phyloP scores from a whole-genome alignment of 2,113 vertebrate genomes.

The Aphelocoma coerulescens region DNA sequence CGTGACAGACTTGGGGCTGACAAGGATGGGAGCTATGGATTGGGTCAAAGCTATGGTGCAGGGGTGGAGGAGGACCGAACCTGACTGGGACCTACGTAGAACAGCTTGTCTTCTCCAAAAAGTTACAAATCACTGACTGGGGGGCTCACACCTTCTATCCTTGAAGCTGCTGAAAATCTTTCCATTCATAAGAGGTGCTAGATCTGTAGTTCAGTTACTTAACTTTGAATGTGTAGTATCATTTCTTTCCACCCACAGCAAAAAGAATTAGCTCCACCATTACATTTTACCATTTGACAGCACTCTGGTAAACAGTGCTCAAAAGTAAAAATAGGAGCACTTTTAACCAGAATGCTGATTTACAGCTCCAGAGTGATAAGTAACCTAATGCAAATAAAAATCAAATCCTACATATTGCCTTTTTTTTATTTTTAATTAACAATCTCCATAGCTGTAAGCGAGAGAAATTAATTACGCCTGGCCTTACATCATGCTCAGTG shows the following conservation, averaged over 20 bases:
- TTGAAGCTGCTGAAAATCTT: neutral
- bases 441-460: neutral
- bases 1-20: neutral
- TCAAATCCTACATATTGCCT: neutral
- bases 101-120: neutral
- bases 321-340: neutral
- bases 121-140: neutral
- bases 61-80: fast-evolving
- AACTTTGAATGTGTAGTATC: neutral
- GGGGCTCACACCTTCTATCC: neutral
- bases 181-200: neutral
- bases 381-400: neutral
- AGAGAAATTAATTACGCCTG: slow-evolving; percentile 37
- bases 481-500: slow-evolving; percentile 38
- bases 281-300: neutral
- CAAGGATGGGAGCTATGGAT: fast-evolving
- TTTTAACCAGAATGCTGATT: neutral
- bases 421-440: neutral
- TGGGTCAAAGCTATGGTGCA: neutral
- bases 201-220: neutral
- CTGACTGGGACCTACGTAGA: fast-evolving
- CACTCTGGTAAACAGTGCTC: neutral
- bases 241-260: neutral
- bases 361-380: neutral
- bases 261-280: neutral